Percentiles rank a stretch among this genome's conserved stretches.
These are phyloP conservation scores for Sialia sialis DNA, from an alignment of 2,113 vertebrate species.

Conservation along the genomic window DNA sequence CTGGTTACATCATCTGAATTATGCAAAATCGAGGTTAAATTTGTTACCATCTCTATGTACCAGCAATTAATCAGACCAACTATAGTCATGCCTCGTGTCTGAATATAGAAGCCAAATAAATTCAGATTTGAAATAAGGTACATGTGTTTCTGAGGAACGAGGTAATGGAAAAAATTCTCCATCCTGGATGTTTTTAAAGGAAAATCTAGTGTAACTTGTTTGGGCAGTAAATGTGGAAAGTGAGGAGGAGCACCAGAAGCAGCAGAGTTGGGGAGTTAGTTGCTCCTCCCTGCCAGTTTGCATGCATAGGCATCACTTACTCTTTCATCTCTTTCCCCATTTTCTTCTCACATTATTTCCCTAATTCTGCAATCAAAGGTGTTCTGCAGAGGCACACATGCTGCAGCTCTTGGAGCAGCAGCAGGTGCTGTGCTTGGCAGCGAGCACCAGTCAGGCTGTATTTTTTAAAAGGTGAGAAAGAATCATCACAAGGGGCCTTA, in stretches of 20 bases:
- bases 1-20: not conserved
- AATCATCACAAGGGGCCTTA: not conserved
- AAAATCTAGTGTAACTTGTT: not conserved
- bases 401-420: not conserved
- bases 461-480: not conserved
- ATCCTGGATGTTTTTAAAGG: not conserved
- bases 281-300: not conserved
- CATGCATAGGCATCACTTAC: not conserved
- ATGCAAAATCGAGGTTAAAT: not conserved
- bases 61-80: conserved; percentile 16
- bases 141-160: not conserved
- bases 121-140: conserved; percentile 8
- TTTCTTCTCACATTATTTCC: not conserved
- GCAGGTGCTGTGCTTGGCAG: not conserved
- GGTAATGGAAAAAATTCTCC: not conserved
- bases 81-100: not conserved
- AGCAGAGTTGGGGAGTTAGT: not conserved
- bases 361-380: not conserved
- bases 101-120: not conserved
- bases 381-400: fast-evolving
- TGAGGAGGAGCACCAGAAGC: not conserved
- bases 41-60: not conserved
- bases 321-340: not conserved
- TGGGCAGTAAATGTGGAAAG: not conserved
- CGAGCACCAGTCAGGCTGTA: fast-evolving